Evolutionary conservation across 2,113 vertebrate species (phyloP).

Genomic region (Rhinichthys klamathensis): DNA sequence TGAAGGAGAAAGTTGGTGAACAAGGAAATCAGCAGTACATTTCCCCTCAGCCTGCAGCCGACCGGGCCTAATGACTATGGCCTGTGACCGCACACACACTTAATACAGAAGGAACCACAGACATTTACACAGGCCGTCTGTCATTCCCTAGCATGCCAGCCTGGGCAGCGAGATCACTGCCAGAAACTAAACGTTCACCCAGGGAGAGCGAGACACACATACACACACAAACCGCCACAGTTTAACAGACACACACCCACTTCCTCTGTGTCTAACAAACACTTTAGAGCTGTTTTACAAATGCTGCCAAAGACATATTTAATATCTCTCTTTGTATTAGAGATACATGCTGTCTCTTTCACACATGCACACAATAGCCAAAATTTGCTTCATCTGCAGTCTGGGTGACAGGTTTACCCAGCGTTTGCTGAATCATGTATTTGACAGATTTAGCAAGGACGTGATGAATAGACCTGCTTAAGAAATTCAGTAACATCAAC

Average conservation of each 20-base stretch:
- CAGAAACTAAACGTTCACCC: constrained; percentile 54
- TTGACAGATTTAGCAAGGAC: constrained; percentile 9
- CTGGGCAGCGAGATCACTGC: constrained; percentile 43
- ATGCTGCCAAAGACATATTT: constrained; percentile 38
- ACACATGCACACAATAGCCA: constrained; percentile 23
- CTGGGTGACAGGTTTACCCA: constrained; percentile 15
- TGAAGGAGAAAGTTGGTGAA: constrained; percentile 44
- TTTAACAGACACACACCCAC: constrained; percentile 34
- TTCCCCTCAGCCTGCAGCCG: constrained; percentile 20
- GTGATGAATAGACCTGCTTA: constrained; percentile 27
- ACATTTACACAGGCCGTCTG: constrained; percentile 30
- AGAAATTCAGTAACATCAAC: constrained; percentile 24
- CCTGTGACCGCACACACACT: constrained; percentile 35
- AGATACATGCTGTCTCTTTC: constrained; percentile 7
- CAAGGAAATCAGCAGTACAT: constrained; percentile 19
- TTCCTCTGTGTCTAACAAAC: constrained; percentile 31
- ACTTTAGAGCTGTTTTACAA: constrained; percentile 35
- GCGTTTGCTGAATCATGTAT: constrained; percentile 33
- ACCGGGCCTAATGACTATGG: constrained; percentile 28
- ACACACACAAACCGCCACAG: constrained; percentile 8
- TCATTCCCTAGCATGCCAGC: constrained; percentile 47
- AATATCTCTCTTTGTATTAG: constrained; percentile 5
- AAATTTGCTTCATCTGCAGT: constrained; percentile 33
- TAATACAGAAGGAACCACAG: constrained; percentile 46
- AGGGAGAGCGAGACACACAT: constrained; percentile 24